Conservation (phyloP, 2,888 invertebrate species). For the Molanna angustata region DNA sequence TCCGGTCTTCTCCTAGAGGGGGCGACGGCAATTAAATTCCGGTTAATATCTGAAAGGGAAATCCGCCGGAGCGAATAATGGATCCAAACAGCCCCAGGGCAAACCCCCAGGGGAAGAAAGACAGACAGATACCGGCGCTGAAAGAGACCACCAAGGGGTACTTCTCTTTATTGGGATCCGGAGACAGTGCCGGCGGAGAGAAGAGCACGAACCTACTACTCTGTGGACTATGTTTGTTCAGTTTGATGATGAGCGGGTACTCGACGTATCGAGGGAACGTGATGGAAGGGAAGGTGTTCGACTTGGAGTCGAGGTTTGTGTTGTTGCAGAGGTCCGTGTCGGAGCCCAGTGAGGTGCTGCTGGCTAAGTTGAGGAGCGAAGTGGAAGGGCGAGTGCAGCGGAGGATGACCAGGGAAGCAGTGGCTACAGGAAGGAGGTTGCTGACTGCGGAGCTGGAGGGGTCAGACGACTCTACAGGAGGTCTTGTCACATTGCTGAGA, state of each 20-base stretch:
- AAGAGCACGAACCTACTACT: slow-evolving; percentile 45
- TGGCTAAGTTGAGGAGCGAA: slow-evolving; percentile 56
- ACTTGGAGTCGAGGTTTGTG: slow-evolving; percentile 57
- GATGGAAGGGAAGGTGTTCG: slow-evolving; percentile 51
- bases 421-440: slow-evolving; percentile 34
- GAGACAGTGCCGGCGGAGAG: slow-evolving; percentile 1
- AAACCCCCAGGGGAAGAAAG: slow-evolving; percentile 12
- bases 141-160: slow-evolving; percentile 19
- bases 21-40: no score
- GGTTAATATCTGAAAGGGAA: slow-evolving; percentile 16
- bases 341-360: slow-evolving; percentile 53
- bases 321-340: slow-evolving; percentile 53
- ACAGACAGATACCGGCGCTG: slow-evolving; percentile 10
- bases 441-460: slow-evolving; percentile 31
- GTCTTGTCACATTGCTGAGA: slow-evolving; percentile 40
- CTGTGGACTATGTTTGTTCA: slow-evolving; percentile 63
- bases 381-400: slow-evolving; percentile 46
- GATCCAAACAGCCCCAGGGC: slow-evolving; percentile 15
- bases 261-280: slow-evolving; percentile 57
- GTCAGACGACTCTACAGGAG: slow-evolving; percentile 14
- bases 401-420: slow-evolving; percentile 43
- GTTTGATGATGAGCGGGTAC: slow-evolving; percentile 60
- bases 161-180: slow-evolving; percentile 5
- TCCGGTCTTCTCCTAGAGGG: no score
- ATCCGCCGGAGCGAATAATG: slow-evolving; percentile 17